These are phyloP conservation scores for Charanyca ferruginea DNA, from an alignment of 2,888 invertebrate genomes.

Conservation along the genomic window DNA sequence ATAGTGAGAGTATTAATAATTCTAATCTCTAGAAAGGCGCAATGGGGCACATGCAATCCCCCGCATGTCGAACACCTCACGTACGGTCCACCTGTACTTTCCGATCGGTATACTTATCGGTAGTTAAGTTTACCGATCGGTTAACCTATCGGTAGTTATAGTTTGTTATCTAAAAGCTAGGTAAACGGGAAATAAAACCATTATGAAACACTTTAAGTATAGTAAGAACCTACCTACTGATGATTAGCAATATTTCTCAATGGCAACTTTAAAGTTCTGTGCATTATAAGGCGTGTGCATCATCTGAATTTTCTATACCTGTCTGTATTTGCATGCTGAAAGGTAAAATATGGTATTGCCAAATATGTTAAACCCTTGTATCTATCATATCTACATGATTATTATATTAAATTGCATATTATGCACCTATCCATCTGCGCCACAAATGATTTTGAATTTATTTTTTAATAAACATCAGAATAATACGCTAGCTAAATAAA, in stretches of 20 bases:
- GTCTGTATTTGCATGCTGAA: no score
- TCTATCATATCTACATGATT: no score
- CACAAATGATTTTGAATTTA: no score
- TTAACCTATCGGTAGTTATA: conserved; percentile 50
- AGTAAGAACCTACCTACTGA: conserved; percentile 10
- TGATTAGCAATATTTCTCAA: conserved; percentile 13
- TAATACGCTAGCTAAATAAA: no score
- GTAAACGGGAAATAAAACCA: conserved; percentile 35
- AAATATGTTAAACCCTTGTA: no score
- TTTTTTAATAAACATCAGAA: no score
- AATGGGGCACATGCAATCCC: conserved; percentile 70
- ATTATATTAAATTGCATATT: no score
- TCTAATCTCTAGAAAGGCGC: conserved; percentile 69
- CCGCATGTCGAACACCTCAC: conserved; percentile 69
- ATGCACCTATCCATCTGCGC: no score
- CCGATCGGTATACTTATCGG: no score
- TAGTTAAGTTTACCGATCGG: conserved; percentile 36
- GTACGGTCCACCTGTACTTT: conserved; percentile 69
- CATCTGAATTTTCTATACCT: no score
- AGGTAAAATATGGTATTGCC: no score
- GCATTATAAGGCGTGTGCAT: no score
- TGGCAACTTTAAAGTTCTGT: not conserved
- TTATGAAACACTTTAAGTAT: conserved; percentile 12
- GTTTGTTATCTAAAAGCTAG: conserved; percentile 44
- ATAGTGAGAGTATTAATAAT: conserved; percentile 59